Evolutionary conservation across 2,113 vertebrate species (phyloP), one percentile per base, ranked within the genome.

Genomic region (Poeciliopsis occidentalis): DNA sequence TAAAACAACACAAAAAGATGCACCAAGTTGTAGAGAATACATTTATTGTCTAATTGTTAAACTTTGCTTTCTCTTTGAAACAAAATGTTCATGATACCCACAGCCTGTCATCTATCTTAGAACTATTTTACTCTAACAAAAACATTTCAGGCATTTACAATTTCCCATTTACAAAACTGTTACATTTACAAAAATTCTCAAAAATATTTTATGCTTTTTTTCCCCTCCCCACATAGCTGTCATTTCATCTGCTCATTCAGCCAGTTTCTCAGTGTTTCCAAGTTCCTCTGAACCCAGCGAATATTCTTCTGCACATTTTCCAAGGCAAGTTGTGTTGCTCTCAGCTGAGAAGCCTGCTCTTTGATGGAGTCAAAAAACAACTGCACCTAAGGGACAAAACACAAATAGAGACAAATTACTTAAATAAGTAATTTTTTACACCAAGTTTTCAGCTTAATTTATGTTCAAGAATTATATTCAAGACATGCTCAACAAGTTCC

Each of bases 301-400:
- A 95, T 87, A 78, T 95, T 95, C 79, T 95, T 95, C 79, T 93
- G 84, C 68, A 95, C 29, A 26, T 92, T 95, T 72, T 95, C 94
- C 44, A 94, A 54, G 22, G 93, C 93, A 69, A 94, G 57, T 79
- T 93, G 93, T 54, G 92, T 91, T 37, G 75, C 82, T 67, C 90
- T 94, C 31, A 95, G 90, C 79, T 95, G 92, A 70, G 91, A 92
- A 1, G 89, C 78, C 41, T 95, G 90, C 39, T 95, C 91, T 82
- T 84, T 90, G 78, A 94, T 92, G 29, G 94, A 94, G 60, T 92
- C 80, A 89, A 95, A 95, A 85, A 95, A 95, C 51, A 71, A 60
- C 85, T 92, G 89, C 66, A 95, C 89, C 95, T 95, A 80, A n/a
- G 31, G 66, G 69, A 60, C n/a, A 83, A 79, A 90, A 67, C 22